phyloP scores from a whole-genome alignment of 2,888 invertebrate species.

The Lasioglossum oenotherae region DNA sequence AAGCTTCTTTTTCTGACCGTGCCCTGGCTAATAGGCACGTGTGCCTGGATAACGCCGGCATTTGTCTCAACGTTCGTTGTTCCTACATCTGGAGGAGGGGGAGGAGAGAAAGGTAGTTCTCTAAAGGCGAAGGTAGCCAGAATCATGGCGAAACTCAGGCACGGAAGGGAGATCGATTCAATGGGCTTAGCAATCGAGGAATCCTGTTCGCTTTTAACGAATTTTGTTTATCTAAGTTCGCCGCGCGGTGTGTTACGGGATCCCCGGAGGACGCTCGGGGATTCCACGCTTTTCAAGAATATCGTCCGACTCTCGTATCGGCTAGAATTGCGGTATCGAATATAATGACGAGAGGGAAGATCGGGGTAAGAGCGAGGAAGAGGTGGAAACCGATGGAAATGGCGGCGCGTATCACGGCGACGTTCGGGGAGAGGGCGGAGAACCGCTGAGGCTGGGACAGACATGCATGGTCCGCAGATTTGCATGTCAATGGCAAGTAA shows the following conservation, averaged over 20 bases:
- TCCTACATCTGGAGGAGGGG: background rate
- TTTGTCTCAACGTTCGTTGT: slow-evolving; percentile 1
- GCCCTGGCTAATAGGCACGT: slow-evolving; percentile 18
- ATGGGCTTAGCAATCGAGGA: background rate
- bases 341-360: slow-evolving; percentile 27
- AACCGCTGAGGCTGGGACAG: slow-evolving; percentile 60
- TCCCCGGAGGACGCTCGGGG: background rate
- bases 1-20: slow-evolving; percentile 8
- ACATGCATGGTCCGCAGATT: slow-evolving; percentile 78
- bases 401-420: slow-evolving; percentile 36
- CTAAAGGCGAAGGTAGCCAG: background rate
- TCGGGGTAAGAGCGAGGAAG: background rate
- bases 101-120: slow-evolving; percentile 1
- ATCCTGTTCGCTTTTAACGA: background rate
- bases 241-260: background rate
- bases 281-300: slow-evolving; percentile 18
- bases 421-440: slow-evolving; percentile 27
- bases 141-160: background rate
- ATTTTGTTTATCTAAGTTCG: background rate
- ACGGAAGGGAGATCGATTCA: slow-evolving; percentile 16
- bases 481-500: slow-evolving; percentile 84
- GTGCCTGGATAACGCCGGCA: background rate
- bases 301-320: slow-evolving; percentile 8
- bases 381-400: slow-evolving; percentile 36
- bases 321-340: slow-evolving; percentile 15